A percentile compares a stretch with the other conserved stretches of the same genome.
Conservation (phyloP, 2,888 invertebrate species). For the Strigamia maritima region DNA sequence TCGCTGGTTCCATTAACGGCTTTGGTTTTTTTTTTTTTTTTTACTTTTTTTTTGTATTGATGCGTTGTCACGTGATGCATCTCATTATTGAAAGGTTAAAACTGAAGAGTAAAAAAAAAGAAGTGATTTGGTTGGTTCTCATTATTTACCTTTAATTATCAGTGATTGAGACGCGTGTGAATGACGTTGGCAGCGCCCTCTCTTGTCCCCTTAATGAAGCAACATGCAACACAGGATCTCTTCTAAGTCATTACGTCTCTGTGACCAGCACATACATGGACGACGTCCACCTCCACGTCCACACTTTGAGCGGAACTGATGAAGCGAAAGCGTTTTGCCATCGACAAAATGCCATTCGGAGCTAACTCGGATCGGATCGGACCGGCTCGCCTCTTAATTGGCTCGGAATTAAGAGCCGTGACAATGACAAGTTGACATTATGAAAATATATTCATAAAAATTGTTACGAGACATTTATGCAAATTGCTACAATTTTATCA, state of each 20-base stretch:
- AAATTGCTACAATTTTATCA: background rate
- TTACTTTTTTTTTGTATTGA: background rate
- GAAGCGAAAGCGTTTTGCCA: conserved; percentile 11
- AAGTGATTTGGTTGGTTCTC: background rate
- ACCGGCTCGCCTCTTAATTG: conserved; percentile 11
- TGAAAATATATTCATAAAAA: too few relatives aligned
- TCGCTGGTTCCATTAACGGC: conserved; percentile 13
- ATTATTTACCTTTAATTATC: conserved; percentile 39
- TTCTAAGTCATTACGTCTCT: conserved; percentile 32
- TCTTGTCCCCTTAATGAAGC: conserved; percentile 24
- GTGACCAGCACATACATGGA: background rate
- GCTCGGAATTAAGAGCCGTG: background rate
- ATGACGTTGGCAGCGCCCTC: conserved; percentile 25
- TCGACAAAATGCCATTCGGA: background rate
- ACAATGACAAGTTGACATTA: background rate
- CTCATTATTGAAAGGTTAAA: background rate
- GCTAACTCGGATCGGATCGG: too few relatives aligned
- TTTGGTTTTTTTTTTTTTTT: background rate
- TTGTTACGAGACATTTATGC: too few relatives aligned
- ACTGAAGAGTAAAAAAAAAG: too few relatives aligned
- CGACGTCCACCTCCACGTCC: background rate
- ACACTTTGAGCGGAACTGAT: conserved; percentile 10
- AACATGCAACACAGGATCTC: conserved; percentile 28
- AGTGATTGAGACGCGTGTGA: conserved; percentile 35
- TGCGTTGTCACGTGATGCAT: background rate